phyloP scores from a whole-genome alignment of 2,797 vertebrate species.

The Benthosema pterotum region DNA sequence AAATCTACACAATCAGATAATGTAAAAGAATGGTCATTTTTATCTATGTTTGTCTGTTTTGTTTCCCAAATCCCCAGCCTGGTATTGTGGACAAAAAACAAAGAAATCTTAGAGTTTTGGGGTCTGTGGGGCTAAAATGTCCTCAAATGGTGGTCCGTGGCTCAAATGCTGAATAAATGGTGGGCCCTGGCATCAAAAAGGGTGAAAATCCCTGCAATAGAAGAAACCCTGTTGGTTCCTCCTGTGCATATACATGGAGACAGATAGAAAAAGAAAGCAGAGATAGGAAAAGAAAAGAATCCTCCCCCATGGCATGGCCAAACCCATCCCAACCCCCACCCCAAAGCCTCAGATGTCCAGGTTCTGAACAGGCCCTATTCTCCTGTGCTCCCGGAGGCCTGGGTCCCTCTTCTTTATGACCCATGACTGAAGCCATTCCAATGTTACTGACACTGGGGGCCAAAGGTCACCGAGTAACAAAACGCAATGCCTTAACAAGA shows the following conservation, averaged over 20 bases:
- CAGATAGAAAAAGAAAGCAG: constrained; percentile 45
- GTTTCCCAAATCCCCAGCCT: too few relatives aligned
- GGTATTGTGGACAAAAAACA: too few relatives aligned
- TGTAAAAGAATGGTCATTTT: too few relatives aligned
- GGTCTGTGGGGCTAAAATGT: too few relatives aligned
- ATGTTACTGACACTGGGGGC: constrained; percentile 70
- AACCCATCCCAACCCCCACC: constrained; percentile 23
- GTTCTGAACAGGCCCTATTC: constrained; percentile 54
- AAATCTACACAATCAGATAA: too few relatives aligned
- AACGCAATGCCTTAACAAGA: constrained; percentile 75
- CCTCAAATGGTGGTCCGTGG: too few relatives aligned
- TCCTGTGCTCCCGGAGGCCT: constrained; percentile 60
- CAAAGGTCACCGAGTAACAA: constrained; percentile 73
- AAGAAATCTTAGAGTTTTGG: too few relatives aligned
- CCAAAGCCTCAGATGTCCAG: constrained; percentile 43
- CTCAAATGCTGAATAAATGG: too few relatives aligned
- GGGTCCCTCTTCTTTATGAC: constrained; percentile 73
- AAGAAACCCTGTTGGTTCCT: constrained; percentile 21
- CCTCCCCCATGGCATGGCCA: not conserved
- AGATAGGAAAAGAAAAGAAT: constrained; percentile 1
- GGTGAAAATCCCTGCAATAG: constrained; percentile 17
- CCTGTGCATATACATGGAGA: constrained; percentile 34
- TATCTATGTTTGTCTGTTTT: too few relatives aligned
- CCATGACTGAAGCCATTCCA: constrained; percentile 78
- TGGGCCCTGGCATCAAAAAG: too few relatives aligned